Evolutionary conservation across 2,888 invertebrate species (phyloP).

Genomic region (Hirtodrosophila trivittata): DNA sequence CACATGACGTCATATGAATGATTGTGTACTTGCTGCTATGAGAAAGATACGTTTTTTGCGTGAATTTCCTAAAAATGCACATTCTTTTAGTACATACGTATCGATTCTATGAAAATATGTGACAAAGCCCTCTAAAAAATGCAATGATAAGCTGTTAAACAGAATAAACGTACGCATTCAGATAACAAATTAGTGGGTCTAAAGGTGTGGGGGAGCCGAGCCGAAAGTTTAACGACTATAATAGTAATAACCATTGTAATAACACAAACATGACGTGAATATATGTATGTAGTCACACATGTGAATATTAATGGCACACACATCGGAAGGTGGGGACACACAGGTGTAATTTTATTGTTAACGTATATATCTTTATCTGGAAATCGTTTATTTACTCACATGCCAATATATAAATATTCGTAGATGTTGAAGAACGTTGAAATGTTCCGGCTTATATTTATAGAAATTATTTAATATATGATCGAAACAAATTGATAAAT

Average conservation of each 20-base stretch:
- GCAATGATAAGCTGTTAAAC: conserved; percentile 30
- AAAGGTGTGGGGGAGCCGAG: background rate
- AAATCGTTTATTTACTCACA: conserved; percentile 38
- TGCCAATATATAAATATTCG: conserved; percentile 30
- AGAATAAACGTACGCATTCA: conserved; percentile 1
- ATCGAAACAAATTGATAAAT: conserved; percentile 5
- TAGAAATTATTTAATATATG: conserved; percentile 7
- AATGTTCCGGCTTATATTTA: background rate
- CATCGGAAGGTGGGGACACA: background rate
- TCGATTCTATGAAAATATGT: conserved; percentile 21
- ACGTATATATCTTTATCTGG: conserved; percentile 28
- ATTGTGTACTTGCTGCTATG: background rate
- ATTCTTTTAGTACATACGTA: background rate
- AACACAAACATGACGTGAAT: conserved; percentile 7
- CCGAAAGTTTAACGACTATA: no score
- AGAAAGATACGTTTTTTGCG: conserved; percentile 2
- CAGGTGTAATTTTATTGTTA: conserved; percentile 29
- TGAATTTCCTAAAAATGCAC: conserved; percentile 5
- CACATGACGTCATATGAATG: background rate
- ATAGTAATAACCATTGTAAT: conserved; percentile 21
- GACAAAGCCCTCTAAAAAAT: conserved; percentile 37
- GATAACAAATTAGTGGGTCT: conserved; percentile 3
- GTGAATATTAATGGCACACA: no score
- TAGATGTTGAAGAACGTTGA: conserved; percentile 2
- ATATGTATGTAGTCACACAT: conserved; percentile 6